Evolutionary conservation across 2,888 invertebrate genomes (phyloP), one percentile per base, ranked within the genome.

Genomic region (Oasisia sp.): DNA sequence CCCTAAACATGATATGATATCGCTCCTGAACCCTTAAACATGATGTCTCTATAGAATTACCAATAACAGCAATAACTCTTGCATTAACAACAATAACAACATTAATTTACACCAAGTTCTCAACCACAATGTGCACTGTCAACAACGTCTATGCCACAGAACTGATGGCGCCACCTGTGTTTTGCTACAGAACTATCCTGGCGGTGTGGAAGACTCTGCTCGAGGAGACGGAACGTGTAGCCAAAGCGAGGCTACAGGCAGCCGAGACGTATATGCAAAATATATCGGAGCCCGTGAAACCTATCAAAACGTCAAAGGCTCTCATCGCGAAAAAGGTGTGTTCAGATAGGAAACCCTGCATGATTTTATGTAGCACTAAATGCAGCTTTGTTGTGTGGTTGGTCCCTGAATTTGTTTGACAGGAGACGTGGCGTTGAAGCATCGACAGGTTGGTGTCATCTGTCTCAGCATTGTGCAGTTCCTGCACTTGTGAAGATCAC

Each of bases 171-270:
- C 74, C 74, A 19, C 74, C 74, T 74, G 74, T 74, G 74, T 32
- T 58, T 92, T 56, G 38, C 44, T 94, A 91, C 95, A 99, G 99
- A 98, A 99, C 99, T 96, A 98, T 99, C 97, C 98, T 98, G 98
- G 98, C 98, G 95, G 99, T 99, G n/a, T 99, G 99, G 99, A 97
- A 98, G 94, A 98, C 98, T 0, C 98, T 99, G 3, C 97, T 99
- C 95, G 99, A 99, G 96, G 99, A 99, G 96, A 98, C 99, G 95
- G 99, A 99, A 96, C 98, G 98, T 96, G 96, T 99, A 94, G 99
- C 99, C 27, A 97, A 98, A 93, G 98, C 98, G 32, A 97, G 99
- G 91, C 97, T 99, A 92, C 98, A 99, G 0, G 99, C 99, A 0
- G 98, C 99, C 74, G 99, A 99, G 96, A 98, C 99, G 32, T 99